Conservation (phyloP, 2,888 invertebrate genomes). For the Mimachlamys varia region DNA sequence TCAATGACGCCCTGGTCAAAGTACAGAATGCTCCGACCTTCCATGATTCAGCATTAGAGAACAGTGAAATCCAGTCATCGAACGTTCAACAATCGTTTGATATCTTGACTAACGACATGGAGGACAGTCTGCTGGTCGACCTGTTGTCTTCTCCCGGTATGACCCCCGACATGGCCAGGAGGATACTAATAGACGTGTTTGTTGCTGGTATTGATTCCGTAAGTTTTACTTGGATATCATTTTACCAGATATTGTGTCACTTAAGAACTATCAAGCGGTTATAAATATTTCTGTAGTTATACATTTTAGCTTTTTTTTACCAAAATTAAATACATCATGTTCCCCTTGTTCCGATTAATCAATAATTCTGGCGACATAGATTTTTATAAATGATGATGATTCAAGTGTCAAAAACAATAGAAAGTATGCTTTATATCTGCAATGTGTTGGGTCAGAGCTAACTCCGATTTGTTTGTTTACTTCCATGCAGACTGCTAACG, state of each 20-base stretch:
- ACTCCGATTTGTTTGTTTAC: not conserved
- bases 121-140: constrained; percentile 40
- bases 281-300: too few relatives aligned
- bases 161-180: constrained; percentile 38
- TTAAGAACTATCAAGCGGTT: not conserved
- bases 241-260: not conserved
- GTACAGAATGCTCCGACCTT: not conserved
- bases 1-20: not conserved
- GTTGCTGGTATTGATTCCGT: constrained; percentile 56
- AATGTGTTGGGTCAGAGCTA: not conserved
- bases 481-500: constrained; percentile 47
- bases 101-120: not conserved
- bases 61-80: not conserved
- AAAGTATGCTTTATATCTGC: too few relatives aligned
- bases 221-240: constrained; percentile 14
- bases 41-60: not conserved
- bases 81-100: not conserved
- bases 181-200: constrained; percentile 50
- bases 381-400: too few relatives aligned
- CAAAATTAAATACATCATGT: too few relatives aligned
- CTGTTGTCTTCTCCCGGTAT: constrained; percentile 29
- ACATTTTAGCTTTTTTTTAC: too few relatives aligned
- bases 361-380: too few relatives aligned
- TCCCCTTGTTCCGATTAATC: too few relatives aligned
- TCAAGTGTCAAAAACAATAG: too few relatives aligned